A percentile compares a stretch with the other conserved stretches of the same genome.
Conservation (phyloP, 2,113 vertebrate species). For the Boleophthalmus pectinirostris region DNA sequence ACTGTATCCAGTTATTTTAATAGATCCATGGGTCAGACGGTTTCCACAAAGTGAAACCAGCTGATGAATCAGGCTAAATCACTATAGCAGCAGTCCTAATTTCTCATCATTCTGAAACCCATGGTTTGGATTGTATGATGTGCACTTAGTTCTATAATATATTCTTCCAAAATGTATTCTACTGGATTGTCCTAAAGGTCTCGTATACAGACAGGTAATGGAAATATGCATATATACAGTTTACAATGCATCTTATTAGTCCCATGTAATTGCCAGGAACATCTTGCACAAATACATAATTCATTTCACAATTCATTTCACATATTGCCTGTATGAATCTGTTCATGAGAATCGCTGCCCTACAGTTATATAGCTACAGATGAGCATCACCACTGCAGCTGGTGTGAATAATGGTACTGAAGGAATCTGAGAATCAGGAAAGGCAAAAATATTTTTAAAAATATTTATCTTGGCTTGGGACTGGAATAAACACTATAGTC, state of each 20-base stretch:
- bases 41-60: too few species aligned
- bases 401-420: not conserved
- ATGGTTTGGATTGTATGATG: too few species aligned
- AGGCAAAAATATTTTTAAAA: not conserved
- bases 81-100: too few species aligned
- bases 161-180: too few species aligned
- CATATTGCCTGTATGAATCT: not conserved
- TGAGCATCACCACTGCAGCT: not conserved
- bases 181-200: not conserved
- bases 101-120: too few species aligned
- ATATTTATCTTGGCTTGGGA: not conserved
- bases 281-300: conserved; percentile 1
- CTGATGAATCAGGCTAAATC: too few species aligned
- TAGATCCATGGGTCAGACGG: too few species aligned
- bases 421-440: not conserved
- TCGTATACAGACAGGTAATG: not conserved
- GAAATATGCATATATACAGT: not conserved
- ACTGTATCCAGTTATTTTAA: too few species aligned
- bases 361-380: not conserved
- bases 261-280: not conserved
- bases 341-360: not conserved
- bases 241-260: not conserved
- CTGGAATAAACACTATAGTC: too few species aligned
- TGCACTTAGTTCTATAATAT: too few species aligned
- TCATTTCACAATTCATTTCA: not conserved